phyloP scores from a whole-genome alignment of 2,888 invertebrate genomes.

The Cheiracanthium punctorium region DNA sequence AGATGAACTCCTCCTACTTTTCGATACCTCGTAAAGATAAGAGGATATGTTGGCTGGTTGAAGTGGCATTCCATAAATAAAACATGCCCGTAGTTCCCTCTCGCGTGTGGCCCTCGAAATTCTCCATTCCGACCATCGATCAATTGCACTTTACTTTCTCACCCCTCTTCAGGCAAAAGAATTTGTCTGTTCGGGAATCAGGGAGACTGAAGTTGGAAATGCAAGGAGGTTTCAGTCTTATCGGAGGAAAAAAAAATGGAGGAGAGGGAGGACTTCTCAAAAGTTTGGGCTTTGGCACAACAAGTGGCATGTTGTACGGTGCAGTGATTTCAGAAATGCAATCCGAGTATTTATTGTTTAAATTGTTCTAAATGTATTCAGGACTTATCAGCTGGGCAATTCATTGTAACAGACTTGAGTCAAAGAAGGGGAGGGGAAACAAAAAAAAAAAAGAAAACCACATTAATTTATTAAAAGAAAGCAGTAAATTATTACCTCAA shows the following conservation, averaged over 20 bases:
- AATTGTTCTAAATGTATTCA: no score
- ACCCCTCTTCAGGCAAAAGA: no score
- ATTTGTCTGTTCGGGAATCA: no score
- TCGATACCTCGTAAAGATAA: conserved; percentile 47
- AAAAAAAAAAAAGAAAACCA: no score
- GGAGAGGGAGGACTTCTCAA: no score
- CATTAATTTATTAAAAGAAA: no score
- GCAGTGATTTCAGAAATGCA: neutral
- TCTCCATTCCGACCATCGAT: neutral
- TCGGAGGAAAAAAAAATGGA: no score
- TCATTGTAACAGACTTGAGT: no score
- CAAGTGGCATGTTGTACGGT: neutral
- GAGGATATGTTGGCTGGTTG: neutral
- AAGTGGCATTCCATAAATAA: conserved; percentile 8
- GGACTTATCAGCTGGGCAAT: no score
- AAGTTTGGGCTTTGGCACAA: neutral
- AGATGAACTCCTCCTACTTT: conserved; percentile 31
- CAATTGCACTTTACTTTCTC: neutral
- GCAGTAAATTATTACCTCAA: no score
- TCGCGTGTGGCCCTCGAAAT: neutral
- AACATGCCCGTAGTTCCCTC: neutral
- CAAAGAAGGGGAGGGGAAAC: no score
- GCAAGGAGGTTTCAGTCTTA: neutral
- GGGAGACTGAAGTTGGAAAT: neutral
- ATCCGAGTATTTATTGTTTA: neutral